phyloP scores from a whole-genome alignment of 2,888 invertebrate species.

The Epinotia nisella region DNA sequence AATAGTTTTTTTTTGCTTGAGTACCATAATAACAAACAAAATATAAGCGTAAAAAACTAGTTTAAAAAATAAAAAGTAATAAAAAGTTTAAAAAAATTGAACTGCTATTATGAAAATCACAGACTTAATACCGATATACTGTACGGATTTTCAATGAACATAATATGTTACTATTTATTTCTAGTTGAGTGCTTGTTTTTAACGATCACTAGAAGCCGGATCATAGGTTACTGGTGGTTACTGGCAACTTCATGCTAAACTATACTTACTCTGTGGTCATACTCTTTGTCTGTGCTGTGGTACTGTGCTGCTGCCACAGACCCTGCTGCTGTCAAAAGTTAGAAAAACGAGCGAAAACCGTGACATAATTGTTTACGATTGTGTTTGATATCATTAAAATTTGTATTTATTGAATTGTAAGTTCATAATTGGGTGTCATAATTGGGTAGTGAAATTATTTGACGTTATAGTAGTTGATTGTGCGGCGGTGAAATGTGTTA shows the following conservation, averaged over 20 bases:
- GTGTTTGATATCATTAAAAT: conserved; percentile 16
- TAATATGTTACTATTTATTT: too few relatives aligned
- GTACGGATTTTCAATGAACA: too few relatives aligned
- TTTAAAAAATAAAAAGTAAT: too few relatives aligned
- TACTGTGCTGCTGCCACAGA: too few relatives aligned
- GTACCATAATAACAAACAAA: conserved; percentile 15
- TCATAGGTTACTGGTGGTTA: conserved; percentile 19
- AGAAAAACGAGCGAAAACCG: conserved; percentile 68
- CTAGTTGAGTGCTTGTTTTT: too few relatives aligned
- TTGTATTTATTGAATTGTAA: conserved; percentile 5
- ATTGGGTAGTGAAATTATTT: background rate
- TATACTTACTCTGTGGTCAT: conserved; percentile 5
- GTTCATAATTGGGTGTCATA: background rate
- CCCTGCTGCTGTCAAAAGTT: conserved; percentile 41
- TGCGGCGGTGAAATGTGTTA: conserved; percentile 26
- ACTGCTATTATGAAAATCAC: too few relatives aligned
- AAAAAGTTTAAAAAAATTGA: too few relatives aligned
- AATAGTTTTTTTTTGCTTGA: background rate
- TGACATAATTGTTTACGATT: conserved; percentile 43
- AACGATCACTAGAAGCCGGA: background rate
- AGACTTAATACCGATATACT: too few relatives aligned
- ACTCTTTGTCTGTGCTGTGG: background rate
- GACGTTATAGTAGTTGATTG: background rate
- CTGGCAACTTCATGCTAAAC: conserved; percentile 16
- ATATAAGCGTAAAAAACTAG: background rate